Evolutionary conservation across 2,797 vertebrate species (phyloP).

Genomic region (Naso thynnoides): DNA sequence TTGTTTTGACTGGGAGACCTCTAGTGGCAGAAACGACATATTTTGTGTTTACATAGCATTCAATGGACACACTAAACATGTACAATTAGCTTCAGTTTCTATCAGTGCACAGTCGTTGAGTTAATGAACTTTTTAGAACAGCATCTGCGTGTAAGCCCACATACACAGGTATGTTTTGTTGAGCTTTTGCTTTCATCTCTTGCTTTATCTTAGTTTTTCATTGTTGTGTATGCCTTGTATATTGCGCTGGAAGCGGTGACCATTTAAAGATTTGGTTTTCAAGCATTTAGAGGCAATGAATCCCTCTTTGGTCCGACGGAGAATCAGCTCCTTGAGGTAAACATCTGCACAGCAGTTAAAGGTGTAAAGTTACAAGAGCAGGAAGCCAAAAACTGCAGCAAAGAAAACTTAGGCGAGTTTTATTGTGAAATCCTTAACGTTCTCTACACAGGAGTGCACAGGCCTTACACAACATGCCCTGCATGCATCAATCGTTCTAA

Average conservation of each 20-base stretch:
- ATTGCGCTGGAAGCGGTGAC: background rate
- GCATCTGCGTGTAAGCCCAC: background rate
- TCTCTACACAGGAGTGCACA: constrained; percentile 76
- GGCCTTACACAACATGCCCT: constrained; percentile 83
- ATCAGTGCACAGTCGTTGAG: too few species aligned
- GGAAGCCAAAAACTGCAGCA: constrained; percentile 1
- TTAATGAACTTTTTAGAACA: background rate
- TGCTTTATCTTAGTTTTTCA: background rate
- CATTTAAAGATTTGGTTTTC: background rate
- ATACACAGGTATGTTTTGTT: background rate
- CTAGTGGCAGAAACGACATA: too few species aligned
- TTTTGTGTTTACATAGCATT: background rate
- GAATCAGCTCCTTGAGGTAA: constrained; percentile 17
- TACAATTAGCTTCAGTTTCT: background rate
- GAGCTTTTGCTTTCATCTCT: background rate
- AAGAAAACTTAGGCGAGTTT: constrained; percentile 62
- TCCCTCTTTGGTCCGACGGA: constrained; percentile 64
- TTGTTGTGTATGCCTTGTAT: background rate
- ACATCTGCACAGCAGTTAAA: background rate
- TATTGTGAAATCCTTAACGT: constrained; percentile 77
- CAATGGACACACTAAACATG: background rate
- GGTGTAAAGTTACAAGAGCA: background rate
- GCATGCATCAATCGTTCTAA: constrained; percentile 77
- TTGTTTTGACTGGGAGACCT: too few species aligned
- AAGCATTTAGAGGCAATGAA: constrained; percentile 22